These are phyloP conservation scores for Brachionus angularis DNA, from an alignment of 1,140 invertebrate genomes.

Conservation along the genomic window DNA sequence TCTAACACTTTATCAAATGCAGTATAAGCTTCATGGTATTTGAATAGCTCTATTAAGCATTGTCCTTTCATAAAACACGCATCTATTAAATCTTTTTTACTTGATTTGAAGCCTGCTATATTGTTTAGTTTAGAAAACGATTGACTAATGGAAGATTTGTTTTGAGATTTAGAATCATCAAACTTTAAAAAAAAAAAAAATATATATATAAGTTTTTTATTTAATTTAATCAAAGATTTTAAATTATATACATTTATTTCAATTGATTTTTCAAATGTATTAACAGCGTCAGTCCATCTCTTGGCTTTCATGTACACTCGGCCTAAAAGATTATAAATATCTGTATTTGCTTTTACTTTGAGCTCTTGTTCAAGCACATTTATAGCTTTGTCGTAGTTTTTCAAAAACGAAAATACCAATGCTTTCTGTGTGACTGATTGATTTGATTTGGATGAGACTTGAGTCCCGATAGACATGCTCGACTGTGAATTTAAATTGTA, in stretches of 20 bases:
- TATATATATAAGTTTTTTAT: background rate
- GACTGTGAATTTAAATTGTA: background rate
- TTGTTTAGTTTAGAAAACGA: slow-evolving; percentile 45
- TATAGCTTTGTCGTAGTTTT: slow-evolving; percentile 57
- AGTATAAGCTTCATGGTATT: slow-evolving; percentile 50
- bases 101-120: slow-evolving; percentile 43
- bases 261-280: slow-evolving; percentile 51
- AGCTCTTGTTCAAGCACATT: slow-evolving; percentile 51
- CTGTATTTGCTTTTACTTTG: slow-evolving; percentile 48
- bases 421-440: slow-evolving; percentile 55
- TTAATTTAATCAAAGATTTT: background rate
- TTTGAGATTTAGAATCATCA: slow-evolving; percentile 31
- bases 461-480: background rate
- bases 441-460: slow-evolving; percentile 47
- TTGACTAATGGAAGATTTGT: background rate
- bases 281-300: slow-evolving; percentile 52
- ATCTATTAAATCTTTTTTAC: slow-evolving; percentile 49
- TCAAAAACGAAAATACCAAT: slow-evolving; percentile 57
- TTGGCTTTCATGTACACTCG: slow-evolving; percentile 58
- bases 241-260: slow-evolving; percentile 21
- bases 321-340: slow-evolving; percentile 54
- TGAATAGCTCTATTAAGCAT: slow-evolving; percentile 53
- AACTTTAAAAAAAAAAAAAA: slow-evolving; percentile 30
- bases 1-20: slow-evolving; percentile 55
- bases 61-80: slow-evolving; percentile 54